phyloP scores from a whole-genome alignment of 2,888 invertebrate species.

The Leucozona laternaria region DNA sequence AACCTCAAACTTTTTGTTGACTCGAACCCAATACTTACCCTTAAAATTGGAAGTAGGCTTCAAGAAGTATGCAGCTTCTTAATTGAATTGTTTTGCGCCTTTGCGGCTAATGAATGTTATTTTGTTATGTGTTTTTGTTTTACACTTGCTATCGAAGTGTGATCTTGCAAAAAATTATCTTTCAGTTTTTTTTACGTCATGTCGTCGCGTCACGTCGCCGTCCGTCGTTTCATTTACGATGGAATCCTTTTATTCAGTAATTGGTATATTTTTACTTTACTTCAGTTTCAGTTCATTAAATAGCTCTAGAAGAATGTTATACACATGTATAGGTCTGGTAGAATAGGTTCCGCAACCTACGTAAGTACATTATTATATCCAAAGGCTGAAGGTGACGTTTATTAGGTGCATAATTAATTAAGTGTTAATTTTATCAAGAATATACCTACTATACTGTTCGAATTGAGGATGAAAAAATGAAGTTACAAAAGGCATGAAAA shows the following conservation, averaged over 20 bases:
- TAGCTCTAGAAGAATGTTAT: not conserved
- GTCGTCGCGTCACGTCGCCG: not conserved
- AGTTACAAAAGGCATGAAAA: too few species aligned
- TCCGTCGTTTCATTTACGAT: not conserved
- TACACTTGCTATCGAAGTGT: constrained; percentile 34
- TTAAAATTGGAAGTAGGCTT: constrained; percentile 4
- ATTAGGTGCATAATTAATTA: not conserved
- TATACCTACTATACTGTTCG: too few species aligned
- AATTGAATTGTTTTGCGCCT: constrained; percentile 65
- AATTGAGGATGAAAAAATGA: too few species aligned
- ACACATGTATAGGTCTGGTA: not conserved
- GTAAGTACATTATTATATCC: not conserved
- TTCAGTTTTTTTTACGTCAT: constrained; percentile 18
- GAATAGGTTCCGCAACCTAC: not conserved
- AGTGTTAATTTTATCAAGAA: not conserved
- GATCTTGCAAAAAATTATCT: constrained; percentile 57
- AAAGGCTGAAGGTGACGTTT: not conserved
- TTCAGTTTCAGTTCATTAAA: constrained; percentile 5
- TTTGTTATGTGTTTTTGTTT: constrained; percentile 62
- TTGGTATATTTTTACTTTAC: constrained; percentile 2
- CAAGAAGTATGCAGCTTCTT: constrained; percentile 45
- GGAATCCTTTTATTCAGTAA: constrained; percentile 14
- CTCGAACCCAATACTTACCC: too few species aligned
- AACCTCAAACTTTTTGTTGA: too few species aligned
- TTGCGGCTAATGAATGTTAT: constrained; percentile 69